Evolutionary conservation across 2,113 vertebrate species (phyloP).

Genomic region (Ictalurus punctatus): DNA sequence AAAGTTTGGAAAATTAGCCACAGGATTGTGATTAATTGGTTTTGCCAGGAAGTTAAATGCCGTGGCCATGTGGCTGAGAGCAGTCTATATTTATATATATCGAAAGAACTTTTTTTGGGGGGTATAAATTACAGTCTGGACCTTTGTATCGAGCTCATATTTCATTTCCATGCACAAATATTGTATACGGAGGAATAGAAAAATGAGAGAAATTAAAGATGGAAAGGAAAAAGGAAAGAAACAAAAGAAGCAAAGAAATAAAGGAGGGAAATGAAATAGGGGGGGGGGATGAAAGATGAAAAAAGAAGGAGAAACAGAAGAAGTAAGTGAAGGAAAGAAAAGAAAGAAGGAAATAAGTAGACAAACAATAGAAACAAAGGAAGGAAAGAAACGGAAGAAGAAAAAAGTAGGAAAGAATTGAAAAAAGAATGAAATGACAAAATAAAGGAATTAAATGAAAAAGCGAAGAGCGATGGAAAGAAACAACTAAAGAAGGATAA

Average conservation of each 20-base stretch:
- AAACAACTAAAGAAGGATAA: not conserved
- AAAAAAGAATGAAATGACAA: not conserved
- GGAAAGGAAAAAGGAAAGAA: not conserved
- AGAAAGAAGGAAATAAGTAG: not conserved
- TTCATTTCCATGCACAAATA: not conserved
- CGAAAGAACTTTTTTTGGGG: not conserved
- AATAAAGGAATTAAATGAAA: no score
- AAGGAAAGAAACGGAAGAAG: not conserved
- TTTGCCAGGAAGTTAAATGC: conserved; percentile 59
- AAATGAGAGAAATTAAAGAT: not conserved
- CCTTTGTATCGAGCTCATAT: not conserved
- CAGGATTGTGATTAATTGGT: conserved; percentile 69
- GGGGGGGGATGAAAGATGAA: not conserved
- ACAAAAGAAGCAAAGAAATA: not conserved
- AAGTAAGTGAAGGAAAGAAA: not conserved
- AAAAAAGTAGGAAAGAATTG: not conserved
- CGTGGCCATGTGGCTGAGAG: not conserved
- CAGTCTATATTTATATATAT: not conserved
- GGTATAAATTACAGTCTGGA: conserved; percentile 21
- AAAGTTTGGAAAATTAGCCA: conserved; percentile 57
- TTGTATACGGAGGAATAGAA: no score
- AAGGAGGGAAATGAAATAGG: not conserved
- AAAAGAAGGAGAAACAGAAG: not conserved
- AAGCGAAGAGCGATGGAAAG: not conserved
- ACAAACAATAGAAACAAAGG: not conserved